Percentiles rank a stretch among this genome's conserved stretches.
phyloP scores from a whole-genome alignment of 2,113 vertebrate species.

The Eubucco bourcierii region DNA sequence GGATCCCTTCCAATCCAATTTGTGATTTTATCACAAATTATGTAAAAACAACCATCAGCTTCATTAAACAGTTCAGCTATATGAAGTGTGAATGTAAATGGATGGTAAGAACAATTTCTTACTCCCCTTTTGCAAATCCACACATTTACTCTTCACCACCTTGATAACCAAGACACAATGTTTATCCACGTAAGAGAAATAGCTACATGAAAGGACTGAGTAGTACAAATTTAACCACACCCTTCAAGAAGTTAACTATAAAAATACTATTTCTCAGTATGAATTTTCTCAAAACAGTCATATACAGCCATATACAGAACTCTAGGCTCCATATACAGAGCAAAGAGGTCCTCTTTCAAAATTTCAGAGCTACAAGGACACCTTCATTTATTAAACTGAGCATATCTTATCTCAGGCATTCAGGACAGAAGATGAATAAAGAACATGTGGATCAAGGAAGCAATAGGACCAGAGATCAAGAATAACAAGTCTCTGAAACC shows the following conservation, averaged over 20 bases:
- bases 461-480: not conserved
- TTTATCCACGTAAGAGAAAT: not conserved
- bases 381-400: not conserved
- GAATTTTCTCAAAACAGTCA: conserved; percentile 6
- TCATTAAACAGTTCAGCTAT: not conserved
- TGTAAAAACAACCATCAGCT: not conserved
- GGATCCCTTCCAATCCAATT: too few species aligned
- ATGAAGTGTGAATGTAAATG: not conserved
- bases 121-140: not conserved
- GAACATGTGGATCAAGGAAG: not conserved
- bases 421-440: not conserved
- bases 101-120: not conserved
- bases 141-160: not conserved
- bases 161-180: not conserved
- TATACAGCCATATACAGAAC: not conserved
- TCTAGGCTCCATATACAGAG: too few species aligned
- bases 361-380: not conserved
- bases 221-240: too few species aligned
- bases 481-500: not conserved
- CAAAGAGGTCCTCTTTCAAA: not conserved
- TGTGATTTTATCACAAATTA: too few species aligned
- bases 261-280: conserved; percentile 25
- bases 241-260: not conserved
- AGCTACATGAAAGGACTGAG: not conserved
- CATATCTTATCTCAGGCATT: not conserved